Conservation (phyloP, 2,797 vertebrate genomes). For the Hippoglossus hippoglossus region DNA sequence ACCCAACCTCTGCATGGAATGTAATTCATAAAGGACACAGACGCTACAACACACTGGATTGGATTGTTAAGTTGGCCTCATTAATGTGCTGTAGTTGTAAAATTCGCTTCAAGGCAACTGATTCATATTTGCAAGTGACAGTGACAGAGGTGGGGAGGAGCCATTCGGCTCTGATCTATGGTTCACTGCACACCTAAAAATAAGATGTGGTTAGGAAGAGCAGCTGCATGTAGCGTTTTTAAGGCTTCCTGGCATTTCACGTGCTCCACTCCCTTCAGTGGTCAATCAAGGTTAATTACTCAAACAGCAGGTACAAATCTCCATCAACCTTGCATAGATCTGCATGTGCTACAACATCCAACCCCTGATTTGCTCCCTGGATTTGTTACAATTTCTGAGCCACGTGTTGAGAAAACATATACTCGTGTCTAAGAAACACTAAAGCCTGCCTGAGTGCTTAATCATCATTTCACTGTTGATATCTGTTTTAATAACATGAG, state of each 20-base stretch:
- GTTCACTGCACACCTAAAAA: constrained; percentile 38
- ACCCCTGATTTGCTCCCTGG: neutral
- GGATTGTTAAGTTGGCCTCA: constrained; percentile 19
- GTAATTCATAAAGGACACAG: constrained; percentile 23
- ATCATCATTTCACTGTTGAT: constrained; percentile 32
- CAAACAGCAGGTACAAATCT: neutral
- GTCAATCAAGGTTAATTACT: constrained; percentile 30
- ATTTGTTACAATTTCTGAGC: neutral
- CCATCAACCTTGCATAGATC: neutral
- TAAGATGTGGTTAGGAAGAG: constrained; percentile 15
- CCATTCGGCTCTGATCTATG: constrained; percentile 33
- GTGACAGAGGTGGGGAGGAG: constrained; percentile 30
- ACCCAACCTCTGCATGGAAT: constrained; percentile 21
- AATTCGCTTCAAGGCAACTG: no score
- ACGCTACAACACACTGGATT: constrained; percentile 6
- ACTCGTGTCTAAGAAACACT: neutral
- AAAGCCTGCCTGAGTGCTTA: constrained; percentile 20
- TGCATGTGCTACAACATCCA: neutral
- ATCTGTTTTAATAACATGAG: constrained; percentile 47
- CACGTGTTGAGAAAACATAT: constrained; percentile 1
- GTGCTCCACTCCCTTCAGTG: constrained; percentile 17
- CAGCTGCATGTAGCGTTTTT: constrained; percentile 15
- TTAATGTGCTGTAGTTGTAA: no score
- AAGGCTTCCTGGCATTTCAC: constrained; percentile 34
- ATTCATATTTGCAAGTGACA: neutral